Evolutionary conservation across 1,140 invertebrate species (phyloP), one percentile per base, ranked within the genome.

Genomic region (Trichonephila clavipes): DNA sequence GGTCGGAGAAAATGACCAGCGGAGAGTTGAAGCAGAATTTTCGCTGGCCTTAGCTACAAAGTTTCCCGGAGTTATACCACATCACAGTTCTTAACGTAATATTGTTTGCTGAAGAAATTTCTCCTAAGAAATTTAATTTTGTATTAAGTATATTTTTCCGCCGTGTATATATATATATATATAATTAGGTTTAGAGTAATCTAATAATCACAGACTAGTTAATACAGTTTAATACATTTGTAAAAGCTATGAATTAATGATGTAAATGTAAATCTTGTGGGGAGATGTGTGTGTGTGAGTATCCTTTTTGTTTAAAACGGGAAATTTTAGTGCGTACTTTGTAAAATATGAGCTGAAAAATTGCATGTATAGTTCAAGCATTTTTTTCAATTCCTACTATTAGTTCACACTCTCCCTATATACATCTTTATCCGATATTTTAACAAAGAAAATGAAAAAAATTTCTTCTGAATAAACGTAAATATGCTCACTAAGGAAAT

Each of bases 1-100:
- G 1, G 14, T n/a, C 4, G 1, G 69, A 14, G 28, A 28, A 72
- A 72, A 72, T 72, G 69, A 72, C 24, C 69, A 34, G 69, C 69
- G 24, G 24, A 28, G 28, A 72, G 24, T 34, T 72, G 69, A 34
- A 72, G 69, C 69, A 72, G 69, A 72, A 72, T 72, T 72, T 72
- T 34, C 28, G 69, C 69, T 72, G 69, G 24, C 16, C 69, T 72
- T 34, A 16, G 69, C 69, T 12, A 34, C 69, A 72, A 72, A 72
- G 24, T 72, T 72, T 24, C 14, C 16, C 28, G 28, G 24, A 14
- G 28, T 6, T 21, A 8, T n/a, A n/a, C 64, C n/a, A 21, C 51
- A 4, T n/a, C 64, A 8, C 64, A 66, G n/a, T 66, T n/a, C n/a
- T n/a, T 12, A 8, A 8, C 64, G n/a, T 24, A 66, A n/a, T 24